Evolutionary conservation across 2,113 vertebrate species (phyloP), one percentile per base, ranked within the genome.

Genomic region (Dicentrarchus labrax): DNA sequence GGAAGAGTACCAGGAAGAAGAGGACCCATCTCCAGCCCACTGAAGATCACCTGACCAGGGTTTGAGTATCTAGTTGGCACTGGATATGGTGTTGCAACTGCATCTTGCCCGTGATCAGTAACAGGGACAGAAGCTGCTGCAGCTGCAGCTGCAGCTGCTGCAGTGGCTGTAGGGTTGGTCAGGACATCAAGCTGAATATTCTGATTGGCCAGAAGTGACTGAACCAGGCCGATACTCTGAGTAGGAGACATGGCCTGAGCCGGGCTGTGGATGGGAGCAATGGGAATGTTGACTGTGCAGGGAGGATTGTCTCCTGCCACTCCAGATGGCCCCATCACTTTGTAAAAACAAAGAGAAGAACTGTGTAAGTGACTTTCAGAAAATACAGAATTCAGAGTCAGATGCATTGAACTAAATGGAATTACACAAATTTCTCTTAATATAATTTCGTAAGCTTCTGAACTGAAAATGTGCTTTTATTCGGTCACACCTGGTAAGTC

Each of bases 191-290:
- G 96, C 91, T 99, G 98, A 87, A 99, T 99, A n/a, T 99, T 99
- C 93, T 99, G 98, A 92, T 98, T 98, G 87, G 98, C 98, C 88
- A 99, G 94, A 50, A 99, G 96, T 54, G 98, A 99, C 92, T 99
- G 98, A 4, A 99, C 98, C 81, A 99, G 94, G 59, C 98, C 98
- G 30, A 99, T 98, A 90, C 98, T 99, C 95, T 99, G 98, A 0
- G 98, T 99, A 9, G 98, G 98, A 17, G 98, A 99, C 97, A 99
- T 98, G 50, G 98, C 98, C 93, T 99, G 98, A 64, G 98, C 98
- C 0, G 98, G 98, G 92, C 97, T 99, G 93, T 99, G 98, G 93
- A 99, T 99, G 48, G 98, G 98, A n/a, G 98, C 98, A 5, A 99
- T 99, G n/a, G 98, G 98, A 92, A 99, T 99, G 95, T 99, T 99